Conservation (phyloP, 92 coral and sea anemone species). For the Palythoa grandiflora region DNA sequence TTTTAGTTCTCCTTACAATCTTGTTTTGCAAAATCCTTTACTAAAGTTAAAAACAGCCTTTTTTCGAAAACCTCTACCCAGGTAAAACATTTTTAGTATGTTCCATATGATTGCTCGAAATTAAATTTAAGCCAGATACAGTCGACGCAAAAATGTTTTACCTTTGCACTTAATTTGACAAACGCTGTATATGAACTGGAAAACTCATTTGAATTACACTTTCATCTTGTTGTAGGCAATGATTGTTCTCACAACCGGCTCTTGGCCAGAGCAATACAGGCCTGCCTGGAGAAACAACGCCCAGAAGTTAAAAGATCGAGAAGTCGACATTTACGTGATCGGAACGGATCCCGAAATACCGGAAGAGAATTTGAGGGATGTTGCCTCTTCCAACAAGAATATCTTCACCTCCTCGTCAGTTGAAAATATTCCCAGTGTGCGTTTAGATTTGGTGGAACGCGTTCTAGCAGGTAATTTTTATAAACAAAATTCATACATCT, state of each 20-base stretch:
- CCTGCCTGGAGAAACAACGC: constrained; percentile 42
- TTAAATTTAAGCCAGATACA: too few relatives aligned
- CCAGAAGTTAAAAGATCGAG: constrained; percentile 20
- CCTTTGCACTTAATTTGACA: too few relatives aligned
- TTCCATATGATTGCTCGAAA: too few relatives aligned
- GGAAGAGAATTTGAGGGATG: constrained; percentile 53
- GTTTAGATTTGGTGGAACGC: constrained; percentile 15
- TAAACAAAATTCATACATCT: neutral
- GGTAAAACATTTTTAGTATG: too few relatives aligned
- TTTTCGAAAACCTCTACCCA: too few relatives aligned
- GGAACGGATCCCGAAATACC: constrained; percentile 60
- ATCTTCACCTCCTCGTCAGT: constrained; percentile 46
- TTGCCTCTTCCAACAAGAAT: constrained; percentile 57
- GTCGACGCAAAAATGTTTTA: too few relatives aligned
- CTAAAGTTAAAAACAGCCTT: too few relatives aligned
- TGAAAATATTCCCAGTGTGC: constrained; percentile 1
- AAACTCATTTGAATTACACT: too few relatives aligned
- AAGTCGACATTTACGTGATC: constrained; percentile 53
- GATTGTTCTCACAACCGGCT: constrained; percentile 22
- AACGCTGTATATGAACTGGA: too few relatives aligned
- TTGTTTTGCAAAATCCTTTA: too few relatives aligned
- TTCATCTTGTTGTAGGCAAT: neutral
- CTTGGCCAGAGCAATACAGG: constrained; percentile 39
- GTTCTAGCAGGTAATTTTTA: constrained; percentile 16
- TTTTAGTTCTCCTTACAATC: too few relatives aligned